Evolutionary conservation across 2,797 vertebrate genomes (phyloP).

Genomic region (Molossus molossus): DNA sequence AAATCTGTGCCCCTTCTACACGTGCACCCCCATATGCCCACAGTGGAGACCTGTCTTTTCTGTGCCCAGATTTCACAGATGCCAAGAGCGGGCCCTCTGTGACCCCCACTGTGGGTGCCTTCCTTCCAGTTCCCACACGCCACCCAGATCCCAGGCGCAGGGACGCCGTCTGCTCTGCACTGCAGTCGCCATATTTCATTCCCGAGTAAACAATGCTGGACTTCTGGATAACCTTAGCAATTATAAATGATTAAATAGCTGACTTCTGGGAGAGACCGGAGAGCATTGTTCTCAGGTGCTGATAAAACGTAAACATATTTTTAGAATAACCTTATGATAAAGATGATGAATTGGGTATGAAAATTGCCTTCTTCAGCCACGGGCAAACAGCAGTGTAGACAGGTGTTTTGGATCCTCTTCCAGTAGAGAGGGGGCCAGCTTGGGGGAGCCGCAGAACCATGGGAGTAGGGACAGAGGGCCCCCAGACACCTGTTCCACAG

Average conservation of each 20-base stretch:
- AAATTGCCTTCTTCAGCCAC: constrained; percentile 28
- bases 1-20: background rate
- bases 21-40: fast-evolving
- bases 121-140: too few species aligned
- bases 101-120: background rate
- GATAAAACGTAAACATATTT: constrained; percentile 58
- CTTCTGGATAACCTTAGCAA: constrained; percentile 13
- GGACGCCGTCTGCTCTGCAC: background rate
- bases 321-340: constrained; percentile 48
- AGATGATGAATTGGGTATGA: constrained; percentile 10
- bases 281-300: background rate
- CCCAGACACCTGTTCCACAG: background rate
- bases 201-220: constrained; percentile 35
- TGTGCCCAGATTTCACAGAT: background rate
- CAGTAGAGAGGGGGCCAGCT: background rate
- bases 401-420: constrained; percentile 17
- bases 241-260: constrained; percentile 35
- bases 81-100: background rate
- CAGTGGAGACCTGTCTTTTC: background rate
- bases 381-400: constrained; percentile 14
- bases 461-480: background rate
- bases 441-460: background rate
- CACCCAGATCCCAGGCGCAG: background rate
- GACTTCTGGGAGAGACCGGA: background rate
- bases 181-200: background rate